Percentiles rank a stretch among this genome's conserved stretches.
Conservation (phyloP, 1,140 invertebrate species). For the Diabrotica virgifera region DNA sequence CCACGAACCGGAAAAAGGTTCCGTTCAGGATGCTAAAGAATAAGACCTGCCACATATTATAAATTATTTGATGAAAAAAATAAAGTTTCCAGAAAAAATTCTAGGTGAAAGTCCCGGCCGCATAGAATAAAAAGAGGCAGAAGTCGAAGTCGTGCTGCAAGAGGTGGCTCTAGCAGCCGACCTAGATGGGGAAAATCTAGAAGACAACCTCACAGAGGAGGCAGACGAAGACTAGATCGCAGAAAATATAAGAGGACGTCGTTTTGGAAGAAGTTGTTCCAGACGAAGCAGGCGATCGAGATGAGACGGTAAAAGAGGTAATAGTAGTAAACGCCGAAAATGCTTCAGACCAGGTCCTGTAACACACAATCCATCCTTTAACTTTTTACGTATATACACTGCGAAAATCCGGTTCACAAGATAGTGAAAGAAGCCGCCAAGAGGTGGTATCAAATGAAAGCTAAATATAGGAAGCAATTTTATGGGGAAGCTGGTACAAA, state of each 20-base stretch:
- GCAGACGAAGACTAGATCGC: conserved; percentile 3
- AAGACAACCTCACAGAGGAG: too few species aligned
- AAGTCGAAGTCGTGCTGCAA: conserved; percentile 16
- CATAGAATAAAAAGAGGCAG: conserved; percentile 11
- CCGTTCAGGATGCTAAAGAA: too few species aligned
- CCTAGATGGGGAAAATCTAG: too few species aligned
- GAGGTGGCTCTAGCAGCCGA: conserved; percentile 12
- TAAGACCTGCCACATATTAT: too few species aligned
- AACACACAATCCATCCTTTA: conserved; percentile 26
- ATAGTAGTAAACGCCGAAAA: conserved; percentile 11
- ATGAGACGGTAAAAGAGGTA: conserved; percentile 4
- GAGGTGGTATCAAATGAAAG: conserved; percentile 33
- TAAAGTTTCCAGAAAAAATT: neutral
- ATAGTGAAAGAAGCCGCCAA: conserved; percentile 36
- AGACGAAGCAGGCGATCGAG: conserved; percentile 3
- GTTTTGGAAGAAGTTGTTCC: neutral
- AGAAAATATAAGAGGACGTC: neutral
- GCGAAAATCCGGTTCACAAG: conserved; percentile 26
- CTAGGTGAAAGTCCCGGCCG: neutral
- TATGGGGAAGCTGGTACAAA: conserved; percentile 22
- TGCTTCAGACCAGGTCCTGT: conserved; percentile 21
- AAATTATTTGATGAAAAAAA: neutral
- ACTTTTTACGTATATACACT: conserved; percentile 26
- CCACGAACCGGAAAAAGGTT: too few species aligned
- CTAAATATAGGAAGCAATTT: conserved; percentile 23